phyloP scores from a whole-genome alignment of 2,888 invertebrate species.

The Amphipyra tragopoginis region DNA sequence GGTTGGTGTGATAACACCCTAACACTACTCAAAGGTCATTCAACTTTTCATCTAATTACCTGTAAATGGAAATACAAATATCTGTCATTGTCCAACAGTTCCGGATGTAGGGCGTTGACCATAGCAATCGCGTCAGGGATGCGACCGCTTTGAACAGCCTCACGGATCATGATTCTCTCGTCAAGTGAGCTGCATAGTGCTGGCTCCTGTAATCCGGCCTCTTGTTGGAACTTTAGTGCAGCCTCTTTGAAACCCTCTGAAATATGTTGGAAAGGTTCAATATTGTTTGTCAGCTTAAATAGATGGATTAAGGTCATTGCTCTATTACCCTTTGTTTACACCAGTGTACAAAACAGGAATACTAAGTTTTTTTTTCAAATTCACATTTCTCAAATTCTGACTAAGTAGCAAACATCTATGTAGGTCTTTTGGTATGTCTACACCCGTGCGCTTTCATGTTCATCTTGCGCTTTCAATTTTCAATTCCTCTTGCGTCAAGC shows the following conservation, averaged over 20 bases:
- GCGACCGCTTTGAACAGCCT: slow-evolving; percentile 97
- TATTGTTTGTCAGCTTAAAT: not conserved
- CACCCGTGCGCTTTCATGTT: no score
- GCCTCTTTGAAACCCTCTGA: slow-evolving; percentile 98
- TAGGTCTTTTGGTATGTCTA: no score
- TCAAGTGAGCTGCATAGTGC: slow-evolving; percentile 94
- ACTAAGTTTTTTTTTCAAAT: no score
- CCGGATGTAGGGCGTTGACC: slow-evolving; percentile 98
- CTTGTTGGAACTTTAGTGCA: slow-evolving; percentile 98
- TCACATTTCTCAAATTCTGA: no score
- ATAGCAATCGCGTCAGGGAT: slow-evolving; percentile 98
- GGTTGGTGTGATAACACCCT: no score
- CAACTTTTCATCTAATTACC: slow-evolving; percentile 78
- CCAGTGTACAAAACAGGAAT: no score
- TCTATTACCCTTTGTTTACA: no score
- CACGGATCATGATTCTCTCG: slow-evolving; percentile 97
- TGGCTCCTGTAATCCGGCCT: slow-evolving; percentile 93
- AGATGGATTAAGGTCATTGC: not conserved
- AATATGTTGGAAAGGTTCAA: slow-evolving; percentile 52
- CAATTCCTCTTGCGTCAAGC: no score
- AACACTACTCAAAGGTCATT: not conserved
- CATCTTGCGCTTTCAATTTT: no score
- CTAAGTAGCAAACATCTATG: no score
- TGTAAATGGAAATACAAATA: slow-evolving; percentile 98
- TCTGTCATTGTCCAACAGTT: slow-evolving; percentile 97